Base-by-base conservation (phyloP, 2,888 invertebrate genomes). In the Lochmaea crataegi region DNA sequence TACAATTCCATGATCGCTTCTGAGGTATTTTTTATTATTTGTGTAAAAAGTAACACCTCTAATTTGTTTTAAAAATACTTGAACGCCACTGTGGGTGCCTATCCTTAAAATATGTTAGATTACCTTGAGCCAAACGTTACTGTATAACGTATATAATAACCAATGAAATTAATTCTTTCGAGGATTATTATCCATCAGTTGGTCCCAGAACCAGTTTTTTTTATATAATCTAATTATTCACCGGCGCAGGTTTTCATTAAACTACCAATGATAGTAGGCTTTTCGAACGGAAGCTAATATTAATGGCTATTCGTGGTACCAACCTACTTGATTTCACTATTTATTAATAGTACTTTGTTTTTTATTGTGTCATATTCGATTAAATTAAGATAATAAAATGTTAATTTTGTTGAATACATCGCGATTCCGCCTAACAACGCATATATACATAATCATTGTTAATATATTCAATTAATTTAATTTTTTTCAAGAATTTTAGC, bases 21-120 rank as follows among this genome's bases (percentile, higher is more conserved):
- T 38, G 7, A 38, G 7, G 32, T 38, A 38, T 38, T 38, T 38
- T 38, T 38, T 38, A 38, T 9, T 5, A 38, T 38, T 38, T 9
- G 32, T 38, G 9, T 38, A 7, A 2, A 9, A 38, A 38, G 7
- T 38, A 38, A 38, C 1, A 38, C 32, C 32, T 38, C 32, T 38
- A 38, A 38, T 38, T 38, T 38, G 32, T 45, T 45, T 45, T 45
- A 5, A 45, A 45, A 2, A 45, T 3, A 14, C 14, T 32, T 32
- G 68, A 10, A 58, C 72, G 72, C 70, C 66, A 64, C 66, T 72
- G 78, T 67, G 57, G 72, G 72, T 77, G 77, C 82, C 81, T 81
- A 82, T 82, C 81, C 81, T 82, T 82, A 81, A 82, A 83, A 82
- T 83, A 82, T 83, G 82, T 83, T 82, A 82, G 83, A 83, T 83